Base-by-base conservation (phyloP, 2,113 vertebrate genomes). In the Mirounga angustirostris region DNA sequence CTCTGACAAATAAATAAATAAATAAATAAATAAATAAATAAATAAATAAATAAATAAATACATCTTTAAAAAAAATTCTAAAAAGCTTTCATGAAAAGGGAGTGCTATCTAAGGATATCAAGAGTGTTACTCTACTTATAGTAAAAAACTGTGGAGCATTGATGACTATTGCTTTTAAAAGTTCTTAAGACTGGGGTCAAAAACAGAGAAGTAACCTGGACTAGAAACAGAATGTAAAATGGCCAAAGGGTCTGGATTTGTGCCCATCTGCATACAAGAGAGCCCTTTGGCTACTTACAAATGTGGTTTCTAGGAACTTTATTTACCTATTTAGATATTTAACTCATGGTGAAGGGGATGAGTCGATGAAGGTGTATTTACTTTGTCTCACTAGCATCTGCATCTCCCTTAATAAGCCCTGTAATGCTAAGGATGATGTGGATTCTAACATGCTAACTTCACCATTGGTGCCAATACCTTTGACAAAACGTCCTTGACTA, bases 161-260 rank as follows among this genome's bases (percentile, higher is more conserved):
- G 74, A 78, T 3, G 95, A 93, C 50, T 96, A 83, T 10, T 98
- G 7, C 56, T 97, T 97, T 96, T 98, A 63, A 96, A 97, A 93
- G 4, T 28, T 95, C 36, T 36, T 36, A 36, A 36, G 36, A 36
- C 36, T 36, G 36, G 2, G 36, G 36, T 36, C 36, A 11, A 71
- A 79, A 92, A 58, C 9, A 76, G 61, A 92, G 50, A 88, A 58
- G 3, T 56, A 89, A 69, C 1, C 73, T 89, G 43, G 12, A 52
- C 33, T 56, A 59, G 82, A 88, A 88, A 85, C 2, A 58, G 30
- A 90, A 61, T 78, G 13, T 50, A 36, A 78, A 95, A 76, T 87
- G 10, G 10, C 8, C 21, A 36, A 36, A 18, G 8, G 4, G 4
- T 65, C 28, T 58, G 30, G 5, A 69, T 56, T 69, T 81, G 33